Evolutionary conservation across 2,888 invertebrate genomes (phyloP).

Genomic region (Nomada flava): DNA sequence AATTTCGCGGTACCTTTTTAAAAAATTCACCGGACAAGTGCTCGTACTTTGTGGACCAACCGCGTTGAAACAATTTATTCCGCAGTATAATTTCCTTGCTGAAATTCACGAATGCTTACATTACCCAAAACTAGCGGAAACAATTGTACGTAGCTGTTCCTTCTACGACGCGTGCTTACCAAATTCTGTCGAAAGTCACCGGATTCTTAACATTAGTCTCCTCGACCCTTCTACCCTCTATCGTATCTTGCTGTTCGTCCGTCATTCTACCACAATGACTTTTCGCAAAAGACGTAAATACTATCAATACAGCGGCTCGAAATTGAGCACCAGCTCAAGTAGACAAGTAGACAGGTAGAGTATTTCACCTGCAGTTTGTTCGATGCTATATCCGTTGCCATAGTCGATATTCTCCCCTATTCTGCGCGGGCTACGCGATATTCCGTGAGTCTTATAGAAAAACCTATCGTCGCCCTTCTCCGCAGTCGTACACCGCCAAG

Average conservation of each 20-base stretch:
- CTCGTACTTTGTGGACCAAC: constrained; percentile 73
- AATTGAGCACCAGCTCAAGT: neutral
- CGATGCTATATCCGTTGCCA: constrained; percentile 64
- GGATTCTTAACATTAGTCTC: constrained; percentile 55
- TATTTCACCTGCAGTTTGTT: constrained; percentile 59
- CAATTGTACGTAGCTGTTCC: neutral
- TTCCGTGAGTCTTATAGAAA: neutral
- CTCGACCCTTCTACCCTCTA: constrained; percentile 56
- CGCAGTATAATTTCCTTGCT: constrained; percentile 76
- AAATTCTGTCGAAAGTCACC: constrained; percentile 70
- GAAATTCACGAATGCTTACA: constrained; percentile 24
- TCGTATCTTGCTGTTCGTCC: constrained; percentile 60
- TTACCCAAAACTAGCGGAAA: neutral
- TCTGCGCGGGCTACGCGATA: too few species aligned
- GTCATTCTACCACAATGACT: constrained; percentile 41
- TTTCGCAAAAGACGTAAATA: neutral
- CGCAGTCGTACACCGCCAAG: neutral
- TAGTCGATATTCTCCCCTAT: constrained; percentile 31
- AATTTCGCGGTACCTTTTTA: constrained; percentile 67
- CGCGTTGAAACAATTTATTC: constrained; percentile 68
- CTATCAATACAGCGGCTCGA: neutral
- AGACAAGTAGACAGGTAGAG: too few species aligned
- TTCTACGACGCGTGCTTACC: constrained; percentile 57
- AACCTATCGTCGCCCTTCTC: neutral
- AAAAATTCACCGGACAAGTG: constrained; percentile 73